These are phyloP conservation scores for Macrotus californicus DNA, from an alignment of 2,113 vertebrate species.

Conservation along the genomic window DNA sequence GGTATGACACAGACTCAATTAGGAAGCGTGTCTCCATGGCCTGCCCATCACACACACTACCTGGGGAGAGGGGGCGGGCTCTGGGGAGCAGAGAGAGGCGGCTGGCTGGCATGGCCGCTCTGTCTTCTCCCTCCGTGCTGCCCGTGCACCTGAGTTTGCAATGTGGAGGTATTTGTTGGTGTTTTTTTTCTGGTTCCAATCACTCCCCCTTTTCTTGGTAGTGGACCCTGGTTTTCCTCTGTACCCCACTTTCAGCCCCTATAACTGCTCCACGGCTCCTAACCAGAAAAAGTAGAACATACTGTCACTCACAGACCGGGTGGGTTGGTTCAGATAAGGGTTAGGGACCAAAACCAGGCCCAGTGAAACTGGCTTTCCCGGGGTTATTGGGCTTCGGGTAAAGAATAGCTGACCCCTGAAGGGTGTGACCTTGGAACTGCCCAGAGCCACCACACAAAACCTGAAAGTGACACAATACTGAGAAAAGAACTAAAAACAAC, in stretches of 20 bases:
- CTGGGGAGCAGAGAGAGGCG: background rate
- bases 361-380: background rate
- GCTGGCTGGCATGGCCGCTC: too few relatives aligned
- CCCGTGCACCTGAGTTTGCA: fast-evolving
- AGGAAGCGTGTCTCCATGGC: background rate
- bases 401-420: background rate
- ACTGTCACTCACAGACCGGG: background rate
- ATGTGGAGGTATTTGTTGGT: fast-evolving
- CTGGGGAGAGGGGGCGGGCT: background rate
- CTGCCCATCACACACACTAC: fast-evolving
- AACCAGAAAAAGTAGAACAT: background rate
- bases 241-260: background rate
- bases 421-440: background rate
- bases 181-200: background rate
- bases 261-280: background rate
- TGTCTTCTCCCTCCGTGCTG: fast-evolving
- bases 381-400: background rate
- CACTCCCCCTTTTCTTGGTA: background rate
- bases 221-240: background rate
- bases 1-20: background rate
- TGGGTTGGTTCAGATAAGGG: background rate
- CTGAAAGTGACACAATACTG: background rate
- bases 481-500: background rate
- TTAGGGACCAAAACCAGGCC: background rate
- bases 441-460: background rate